Base-by-base conservation (phyloP, 2,797 vertebrate species). In the Gambelia wislizenii region DNA sequence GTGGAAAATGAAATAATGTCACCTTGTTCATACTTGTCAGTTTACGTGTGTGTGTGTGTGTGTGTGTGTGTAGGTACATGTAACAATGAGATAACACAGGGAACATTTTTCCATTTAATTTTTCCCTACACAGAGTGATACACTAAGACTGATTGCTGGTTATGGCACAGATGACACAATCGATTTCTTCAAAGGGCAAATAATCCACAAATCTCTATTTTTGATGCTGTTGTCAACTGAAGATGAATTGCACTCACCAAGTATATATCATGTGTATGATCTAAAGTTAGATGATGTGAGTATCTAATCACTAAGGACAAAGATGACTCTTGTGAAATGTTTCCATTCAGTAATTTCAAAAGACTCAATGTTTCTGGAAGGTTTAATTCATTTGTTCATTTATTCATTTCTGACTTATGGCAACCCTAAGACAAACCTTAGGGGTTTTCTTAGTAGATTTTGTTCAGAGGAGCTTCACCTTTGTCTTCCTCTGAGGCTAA, bases 191-290 rank as follows among this genome's bases (percentile, higher is more conserved):
- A 33, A 0, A 4, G 44, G 36, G 2, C 92, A 7, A 6, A 96
- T 93, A 70, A 97, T 98, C 80, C 95, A 96, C 67, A 98, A 97
- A 86, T 96, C 97, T 77, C 61, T 98, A 67, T 98, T 98, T 91
- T 95, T 98, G 77, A 95, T 98, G 80, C 97, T 96, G 42, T 91
- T 95, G 36, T 82, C 87, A 89, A 87, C 93, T 33, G 86, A 94
- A 27, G 39, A 85, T 33, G 77, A 92, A 3, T 88, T 42, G 59
- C 20, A 42, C 0, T 27, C 56, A 1, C 95, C 92, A 2, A 74
- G 75, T 90, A 95, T 90, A 30, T 92, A 93, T 82, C 91, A 94
- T 95, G 94, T 89, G 59, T 97, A 94, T 47, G 97, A 94, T 80
- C 69, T 96, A 85, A 97, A 64, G 54, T 52, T 98, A 91, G 83